phyloP scores from a whole-genome alignment of 2,888 invertebrate species.

The Kryphioiulus occultus region DNA sequence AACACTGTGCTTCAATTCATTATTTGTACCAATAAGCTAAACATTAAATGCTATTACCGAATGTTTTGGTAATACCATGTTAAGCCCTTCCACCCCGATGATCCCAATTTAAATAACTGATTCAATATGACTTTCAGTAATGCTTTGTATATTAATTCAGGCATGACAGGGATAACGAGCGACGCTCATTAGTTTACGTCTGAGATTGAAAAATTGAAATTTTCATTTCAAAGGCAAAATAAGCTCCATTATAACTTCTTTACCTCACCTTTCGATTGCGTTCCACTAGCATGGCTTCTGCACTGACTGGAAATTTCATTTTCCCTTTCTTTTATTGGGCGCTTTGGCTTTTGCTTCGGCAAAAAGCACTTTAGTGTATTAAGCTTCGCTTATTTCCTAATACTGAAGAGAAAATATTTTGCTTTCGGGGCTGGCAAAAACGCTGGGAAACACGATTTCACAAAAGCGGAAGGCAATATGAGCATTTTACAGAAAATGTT shows the following conservation, averaged over 20 bases:
- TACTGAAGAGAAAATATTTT: background rate
- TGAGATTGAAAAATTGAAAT: background rate
- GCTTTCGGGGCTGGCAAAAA: background rate
- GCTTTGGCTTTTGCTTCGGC: background rate
- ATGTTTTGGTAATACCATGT: too few species aligned
- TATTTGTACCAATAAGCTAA: too few species aligned
- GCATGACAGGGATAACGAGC: too few species aligned
- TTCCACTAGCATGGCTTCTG: background rate
- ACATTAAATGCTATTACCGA: too few species aligned
- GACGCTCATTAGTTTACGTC: background rate
- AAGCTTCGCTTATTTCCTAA: conserved; percentile 17
- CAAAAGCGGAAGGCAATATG: background rate
- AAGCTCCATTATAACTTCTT: too few species aligned
- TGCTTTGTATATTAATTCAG: too few species aligned
- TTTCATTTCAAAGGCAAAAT: background rate
- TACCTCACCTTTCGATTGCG: background rate
- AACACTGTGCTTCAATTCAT: too few species aligned
- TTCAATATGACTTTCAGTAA: too few species aligned
- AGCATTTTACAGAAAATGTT: background rate
- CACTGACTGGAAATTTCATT: background rate
- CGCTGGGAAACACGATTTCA: background rate
- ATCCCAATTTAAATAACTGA: too few species aligned
- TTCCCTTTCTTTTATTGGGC: background rate
- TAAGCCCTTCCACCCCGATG: too few species aligned
- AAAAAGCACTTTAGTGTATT: conserved; percentile 11